Conservation (phyloP, 2,797 vertebrate genomes). For the Merluccius polli region DNA sequence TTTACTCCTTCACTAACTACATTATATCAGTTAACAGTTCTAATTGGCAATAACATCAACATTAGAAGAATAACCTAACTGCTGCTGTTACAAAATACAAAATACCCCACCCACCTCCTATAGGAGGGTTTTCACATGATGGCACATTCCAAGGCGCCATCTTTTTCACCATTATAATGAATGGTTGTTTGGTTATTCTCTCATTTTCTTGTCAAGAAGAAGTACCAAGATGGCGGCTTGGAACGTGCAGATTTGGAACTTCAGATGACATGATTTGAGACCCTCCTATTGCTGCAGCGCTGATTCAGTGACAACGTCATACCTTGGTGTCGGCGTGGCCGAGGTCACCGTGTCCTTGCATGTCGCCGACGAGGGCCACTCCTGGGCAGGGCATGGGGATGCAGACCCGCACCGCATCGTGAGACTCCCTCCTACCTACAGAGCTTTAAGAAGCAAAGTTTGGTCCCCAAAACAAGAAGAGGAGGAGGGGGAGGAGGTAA, state of each 20-base stretch:
- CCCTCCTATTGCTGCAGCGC: background rate
- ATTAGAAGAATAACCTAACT: background rate
- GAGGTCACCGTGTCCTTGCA: conserved; percentile 75
- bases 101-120: too few species aligned
- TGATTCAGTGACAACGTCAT: conserved; percentile 41
- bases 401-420: conserved; percentile 75
- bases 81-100: too few species aligned
- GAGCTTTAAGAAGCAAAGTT: conserved; percentile 79
- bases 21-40: background rate
- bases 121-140: too few species aligned
- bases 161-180: background rate
- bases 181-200: background rate
- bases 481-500: conserved; percentile 35
- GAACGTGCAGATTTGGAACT: background rate
- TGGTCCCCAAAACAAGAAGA: conserved; percentile 73
- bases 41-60: too few species aligned
- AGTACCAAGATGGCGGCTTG: background rate
- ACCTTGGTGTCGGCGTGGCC: conserved; percentile 75
- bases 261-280: background rate
- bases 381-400: conserved; percentile 82
- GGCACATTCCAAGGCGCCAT: background rate
- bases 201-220: too few species aligned
- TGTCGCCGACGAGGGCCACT: conserved; percentile 75
- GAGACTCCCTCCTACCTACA: conserved; percentile 79
- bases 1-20: background rate